These are phyloP conservation scores for Pseudomyrmex concolor DNA, from an alignment of 1,140 invertebrate species.

Conservation along the genomic window DNA sequence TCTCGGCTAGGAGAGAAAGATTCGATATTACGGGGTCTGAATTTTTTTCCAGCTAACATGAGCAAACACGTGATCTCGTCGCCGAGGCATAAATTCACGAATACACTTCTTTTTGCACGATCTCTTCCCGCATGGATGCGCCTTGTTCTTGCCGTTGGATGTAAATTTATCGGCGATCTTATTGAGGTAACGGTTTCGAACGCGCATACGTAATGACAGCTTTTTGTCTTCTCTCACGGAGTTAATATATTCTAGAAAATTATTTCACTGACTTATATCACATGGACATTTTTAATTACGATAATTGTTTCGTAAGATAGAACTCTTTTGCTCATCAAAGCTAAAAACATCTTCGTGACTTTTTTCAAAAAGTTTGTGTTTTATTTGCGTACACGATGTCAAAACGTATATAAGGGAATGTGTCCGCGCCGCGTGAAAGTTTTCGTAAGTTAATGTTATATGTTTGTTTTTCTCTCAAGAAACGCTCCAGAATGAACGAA, in stretches of 20 bases:
- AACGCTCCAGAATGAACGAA: neutral
- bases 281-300: neutral
- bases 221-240: neutral
- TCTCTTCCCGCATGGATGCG: neutral
- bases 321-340: neutral
- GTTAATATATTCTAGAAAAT: slow-evolving; percentile 19
- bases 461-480: neutral
- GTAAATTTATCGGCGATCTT: slow-evolving; percentile 27
- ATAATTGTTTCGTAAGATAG: neutral
- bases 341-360: neutral
- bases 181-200: slow-evolving; percentile 7
- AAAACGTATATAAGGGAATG: too few relatives aligned
- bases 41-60: slow-evolving; percentile 11
- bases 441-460: too few relatives aligned
- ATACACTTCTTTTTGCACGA: slow-evolving; percentile 1
- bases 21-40: neutral
- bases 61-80: neutral
- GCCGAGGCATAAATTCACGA: slow-evolving; percentile 19
- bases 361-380: neutral
- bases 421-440: too few relatives aligned
- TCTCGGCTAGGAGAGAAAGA: neutral
- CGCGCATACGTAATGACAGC: neutral
- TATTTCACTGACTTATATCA: neutral
- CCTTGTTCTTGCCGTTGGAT: neutral
- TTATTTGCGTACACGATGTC: too few relatives aligned